Percentiles rank a stretch among this genome's conserved stretches.
Evolutionary conservation across 1,140 invertebrate genomes (phyloP).

Genomic region (Pseudomyrmex gracilis): DNA sequence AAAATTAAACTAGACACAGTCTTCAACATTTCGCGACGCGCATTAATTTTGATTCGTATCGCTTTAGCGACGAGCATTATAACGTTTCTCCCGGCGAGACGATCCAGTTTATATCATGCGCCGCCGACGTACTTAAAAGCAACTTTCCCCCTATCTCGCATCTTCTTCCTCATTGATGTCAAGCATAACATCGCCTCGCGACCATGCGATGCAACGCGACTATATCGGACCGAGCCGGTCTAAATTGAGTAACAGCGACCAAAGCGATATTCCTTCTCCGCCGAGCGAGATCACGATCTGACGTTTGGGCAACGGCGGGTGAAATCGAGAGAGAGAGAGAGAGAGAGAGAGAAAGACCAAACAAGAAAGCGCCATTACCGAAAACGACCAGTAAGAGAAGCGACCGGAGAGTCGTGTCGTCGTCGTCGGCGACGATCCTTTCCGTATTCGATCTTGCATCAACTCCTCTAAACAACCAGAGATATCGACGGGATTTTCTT

Average conservation of each 20-base stretch:
- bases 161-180: slow-evolving; percentile 32
- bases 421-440: neutral
- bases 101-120: slow-evolving; percentile 35
- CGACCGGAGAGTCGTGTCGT: neutral
- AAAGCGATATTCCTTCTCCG: slow-evolving; percentile 21
- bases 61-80: neutral
- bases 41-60: slow-evolving; percentile 3
- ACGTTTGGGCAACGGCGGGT: slow-evolving; percentile 42
- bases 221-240: slow-evolving; percentile 34
- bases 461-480: neutral
- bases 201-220: slow-evolving; percentile 22
- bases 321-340: slow-evolving; percentile 51
- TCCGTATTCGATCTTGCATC: slow-evolving; percentile 15
- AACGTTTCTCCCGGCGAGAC: neutral
- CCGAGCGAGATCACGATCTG: slow-evolving; percentile 43
- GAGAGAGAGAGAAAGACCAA: slow-evolving; percentile 11
- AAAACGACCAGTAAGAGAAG: slow-evolving; percentile 44
- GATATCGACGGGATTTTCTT: neutral
- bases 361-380: slow-evolving; percentile 18
- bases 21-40: neutral
- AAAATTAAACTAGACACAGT: neutral
- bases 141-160: slow-evolving; percentile 38
- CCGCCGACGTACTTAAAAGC: neutral
- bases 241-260: slow-evolving; percentile 47
- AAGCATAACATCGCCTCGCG: slow-evolving; percentile 9